phyloP scores from a whole-genome alignment of 2,797 vertebrate species.

The Danio aesculapii region DNA sequence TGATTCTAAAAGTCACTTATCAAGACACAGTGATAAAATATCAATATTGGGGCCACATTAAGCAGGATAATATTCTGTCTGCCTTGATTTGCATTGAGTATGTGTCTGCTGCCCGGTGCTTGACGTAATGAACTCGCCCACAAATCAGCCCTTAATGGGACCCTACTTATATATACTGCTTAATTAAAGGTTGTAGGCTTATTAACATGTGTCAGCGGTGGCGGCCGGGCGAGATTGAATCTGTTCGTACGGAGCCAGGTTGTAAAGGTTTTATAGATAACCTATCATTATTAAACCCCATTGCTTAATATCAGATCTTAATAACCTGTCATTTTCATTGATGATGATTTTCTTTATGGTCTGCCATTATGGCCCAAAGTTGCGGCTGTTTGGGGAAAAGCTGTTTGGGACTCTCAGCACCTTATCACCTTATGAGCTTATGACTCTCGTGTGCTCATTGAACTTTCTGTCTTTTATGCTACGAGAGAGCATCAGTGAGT shows the following conservation, averaged over 20 bases:
- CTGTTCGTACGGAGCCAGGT: conserved; percentile 86
- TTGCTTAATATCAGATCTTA: conserved; percentile 85
- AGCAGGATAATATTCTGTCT: conserved; percentile 91
- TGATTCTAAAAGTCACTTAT: conserved; percentile 82
- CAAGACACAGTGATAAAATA: conserved; percentile 90
- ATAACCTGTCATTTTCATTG: conserved; percentile 92
- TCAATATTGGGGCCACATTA: conserved; percentile 91
- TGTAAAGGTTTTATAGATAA: conserved; percentile 99
- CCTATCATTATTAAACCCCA: conserved; percentile 90
- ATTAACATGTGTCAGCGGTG: conserved; percentile 99
- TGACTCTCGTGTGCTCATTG: conserved; percentile 70
- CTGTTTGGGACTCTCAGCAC: conserved; percentile 67
- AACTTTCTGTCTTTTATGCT: conserved; percentile 66
- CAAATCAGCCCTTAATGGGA: conserved; percentile 99
- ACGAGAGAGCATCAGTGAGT: conserved; percentile 27
- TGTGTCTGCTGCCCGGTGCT: conserved; percentile 93
- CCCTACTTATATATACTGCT: conserved; percentile 99
- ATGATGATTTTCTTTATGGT: conserved; percentile 83
- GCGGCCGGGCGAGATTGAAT: conserved; percentile 85
- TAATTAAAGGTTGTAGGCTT: conserved; percentile 99
- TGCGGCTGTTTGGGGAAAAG: conserved; percentile 52
- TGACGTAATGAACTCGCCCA: conserved; percentile 96
- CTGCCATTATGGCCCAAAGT: conserved; percentile 73
- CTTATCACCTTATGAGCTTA: conserved; percentile 49
- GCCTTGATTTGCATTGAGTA: conserved; percentile 98